Conservation (phyloP, 2,113 vertebrate genomes). For the Narcine bancroftii region DNA sequence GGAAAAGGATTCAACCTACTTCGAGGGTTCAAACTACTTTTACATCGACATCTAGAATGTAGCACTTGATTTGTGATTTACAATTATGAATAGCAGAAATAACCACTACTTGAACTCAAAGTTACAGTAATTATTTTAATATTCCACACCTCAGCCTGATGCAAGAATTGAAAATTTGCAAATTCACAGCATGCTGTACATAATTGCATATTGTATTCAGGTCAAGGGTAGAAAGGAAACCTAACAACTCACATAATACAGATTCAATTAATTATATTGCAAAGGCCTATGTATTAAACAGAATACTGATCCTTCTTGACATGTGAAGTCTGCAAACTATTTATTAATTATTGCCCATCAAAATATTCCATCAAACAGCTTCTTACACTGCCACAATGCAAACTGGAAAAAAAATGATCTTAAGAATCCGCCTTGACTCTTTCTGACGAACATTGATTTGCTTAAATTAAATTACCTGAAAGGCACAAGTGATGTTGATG, state of each 20-base stretch:
- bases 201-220: background rate
- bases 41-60: background rate
- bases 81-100: background rate
- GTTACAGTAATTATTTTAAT: background rate
- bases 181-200: background rate
- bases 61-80: background rate
- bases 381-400: background rate
- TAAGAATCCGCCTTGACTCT: background rate
- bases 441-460: background rate
- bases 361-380: background rate
- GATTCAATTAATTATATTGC: background rate
- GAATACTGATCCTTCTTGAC: conserved; percentile 26
- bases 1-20: background rate
- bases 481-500: background rate
- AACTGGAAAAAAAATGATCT: background rate
- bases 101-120: background rate
- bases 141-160: background rate
- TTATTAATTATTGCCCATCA: conserved; percentile 14
- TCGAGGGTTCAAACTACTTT: background rate
- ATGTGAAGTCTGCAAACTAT: background rate
- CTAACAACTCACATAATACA: background rate
- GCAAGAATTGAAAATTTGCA: background rate
- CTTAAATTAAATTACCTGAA: background rate
- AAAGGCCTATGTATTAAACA: too few relatives aligned
- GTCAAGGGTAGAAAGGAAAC: conserved; percentile 13